phyloP scores from a whole-genome alignment of 23 tunicate genomes.

The Halocynthia roretzi region DNA sequence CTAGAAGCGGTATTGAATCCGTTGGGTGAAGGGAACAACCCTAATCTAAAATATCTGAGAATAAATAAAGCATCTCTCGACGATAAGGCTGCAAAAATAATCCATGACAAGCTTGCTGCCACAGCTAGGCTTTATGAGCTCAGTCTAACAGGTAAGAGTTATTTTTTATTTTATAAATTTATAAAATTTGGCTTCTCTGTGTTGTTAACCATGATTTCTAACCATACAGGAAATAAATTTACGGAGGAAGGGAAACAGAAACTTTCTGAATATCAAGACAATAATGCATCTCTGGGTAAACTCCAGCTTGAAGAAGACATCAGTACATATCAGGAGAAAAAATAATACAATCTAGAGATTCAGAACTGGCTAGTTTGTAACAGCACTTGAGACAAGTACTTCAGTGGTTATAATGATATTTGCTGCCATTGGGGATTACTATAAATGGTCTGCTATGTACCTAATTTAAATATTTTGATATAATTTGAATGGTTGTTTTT shows the following conservation, averaged over 20 bases:
- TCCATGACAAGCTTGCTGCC: not conserved
- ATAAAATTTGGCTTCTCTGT: not conserved
- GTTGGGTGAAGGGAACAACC: constrained; percentile 12
- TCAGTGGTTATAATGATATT: too few species aligned
- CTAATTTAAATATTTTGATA: too few species aligned
- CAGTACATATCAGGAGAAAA: too few species aligned
- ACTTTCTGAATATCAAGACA: not conserved
- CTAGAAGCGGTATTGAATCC: constrained; percentile 8
- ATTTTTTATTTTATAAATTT: not conserved
- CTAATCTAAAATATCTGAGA: not conserved
- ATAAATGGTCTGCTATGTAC: too few species aligned
- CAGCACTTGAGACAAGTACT: too few species aligned
- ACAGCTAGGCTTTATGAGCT: not conserved
- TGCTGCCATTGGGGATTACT: too few species aligned
- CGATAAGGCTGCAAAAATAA: not conserved
- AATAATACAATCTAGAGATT: too few species aligned
- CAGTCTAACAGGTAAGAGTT: constrained; percentile 17
- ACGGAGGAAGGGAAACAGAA: constrained; percentile 9
- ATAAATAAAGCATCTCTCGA: constrained; percentile 1
- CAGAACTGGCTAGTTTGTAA: too few species aligned
- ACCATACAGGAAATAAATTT: constrained; percentile 8
- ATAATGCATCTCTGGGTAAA: constrained; percentile 8
- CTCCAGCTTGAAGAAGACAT: constrained; percentile 1
- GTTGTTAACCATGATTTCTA: not conserved
- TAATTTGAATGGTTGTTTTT: too few species aligned